Base-by-base conservation (phyloP, 1,140 invertebrate genomes). In the Diploscapter pachys region DNA sequence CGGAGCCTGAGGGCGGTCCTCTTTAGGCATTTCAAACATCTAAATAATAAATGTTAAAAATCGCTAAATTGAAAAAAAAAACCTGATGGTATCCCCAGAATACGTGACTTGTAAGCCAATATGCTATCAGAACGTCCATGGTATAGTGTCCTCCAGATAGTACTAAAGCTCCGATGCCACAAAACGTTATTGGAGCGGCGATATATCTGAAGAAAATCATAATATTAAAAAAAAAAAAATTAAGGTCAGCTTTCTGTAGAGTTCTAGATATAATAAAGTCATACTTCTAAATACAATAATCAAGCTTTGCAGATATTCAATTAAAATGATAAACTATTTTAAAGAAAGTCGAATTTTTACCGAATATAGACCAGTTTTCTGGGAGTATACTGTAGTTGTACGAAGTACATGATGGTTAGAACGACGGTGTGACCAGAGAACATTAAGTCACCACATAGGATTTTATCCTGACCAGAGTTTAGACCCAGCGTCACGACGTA, bases 401-500 rank as follows among this genome's bases (percentile, higher is more conserved):
- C 79, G 79, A 85, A 85, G 69, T 85, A 85, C 82, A 84, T 85
- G 50, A 85, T 85, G 3, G 81, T 83, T 5, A 85, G 70, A 13
- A 85, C 84, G 55, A 85, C 81, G 4, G 83, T 85, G 62, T 85
- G 83, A 3, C 83, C 83, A 52, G 78, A 77, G 66, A 82, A 82
- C 83, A 85, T 85, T 53, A 85, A 63, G 73, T 85, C 83, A 5
- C 83, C 83, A 63, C 83, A 85, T 3, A 85, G 74, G 63, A 85
- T 85, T 70, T 85, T 81, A 49, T 82, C 80, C 63, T 85, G 83
- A 8, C 83, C 84, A 48, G 81, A 83, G 11, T 83, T 85, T 48
- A 85, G 64, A 8, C 83, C 83, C n/a, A 85, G 73, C 11, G 83
- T 85, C n/a, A 85, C 84, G 3, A 85, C 83, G 67, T 85, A 85